Conservation (phyloP, 2,888 invertebrate genomes). For the Psylliodes chrysocephalus region DNA sequence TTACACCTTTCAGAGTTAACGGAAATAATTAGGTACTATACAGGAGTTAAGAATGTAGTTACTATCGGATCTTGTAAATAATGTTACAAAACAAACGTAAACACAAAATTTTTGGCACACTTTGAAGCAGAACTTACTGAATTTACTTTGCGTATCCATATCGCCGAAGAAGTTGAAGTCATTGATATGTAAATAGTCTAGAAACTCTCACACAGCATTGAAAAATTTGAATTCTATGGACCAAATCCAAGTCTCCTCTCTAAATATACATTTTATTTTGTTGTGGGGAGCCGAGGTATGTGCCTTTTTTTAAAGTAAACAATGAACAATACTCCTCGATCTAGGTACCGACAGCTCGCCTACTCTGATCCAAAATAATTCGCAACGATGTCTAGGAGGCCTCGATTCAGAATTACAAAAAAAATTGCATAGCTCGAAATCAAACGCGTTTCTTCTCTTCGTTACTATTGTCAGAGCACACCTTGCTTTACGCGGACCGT, state of each 20-base stretch:
- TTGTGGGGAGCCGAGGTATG: constrained; percentile 13
- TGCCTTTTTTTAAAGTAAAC: constrained; percentile 30
- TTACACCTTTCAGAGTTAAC: no score
- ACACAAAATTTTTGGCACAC: no score
- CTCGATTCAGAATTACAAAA: constrained; percentile 3
- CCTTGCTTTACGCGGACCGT: constrained; percentile 24
- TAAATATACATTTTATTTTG: constrained; percentile 36
- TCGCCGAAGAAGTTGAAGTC: constrained; percentile 33
- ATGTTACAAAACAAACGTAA: no score
- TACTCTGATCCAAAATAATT: neutral
- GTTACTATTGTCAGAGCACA: constrained; percentile 4
- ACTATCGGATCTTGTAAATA: no score
- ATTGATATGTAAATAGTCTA: constrained; percentile 36
- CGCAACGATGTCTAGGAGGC: neutral
- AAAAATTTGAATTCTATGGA: constrained; percentile 41
- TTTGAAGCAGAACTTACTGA: constrained; percentile 25
- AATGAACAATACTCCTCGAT: constrained; percentile 15
- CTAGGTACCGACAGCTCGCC: neutral
- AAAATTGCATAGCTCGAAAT: neutral
- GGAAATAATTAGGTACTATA: no score
- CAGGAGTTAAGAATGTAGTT: no score
- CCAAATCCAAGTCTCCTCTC: constrained; percentile 38
- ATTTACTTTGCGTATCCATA: constrained; percentile 28
- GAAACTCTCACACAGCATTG: constrained; percentile 34
- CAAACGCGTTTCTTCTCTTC: neutral